These are phyloP conservation scores for Rhingia rostrata DNA, from an alignment of 2,888 invertebrate species.

Conservation along the genomic window DNA sequence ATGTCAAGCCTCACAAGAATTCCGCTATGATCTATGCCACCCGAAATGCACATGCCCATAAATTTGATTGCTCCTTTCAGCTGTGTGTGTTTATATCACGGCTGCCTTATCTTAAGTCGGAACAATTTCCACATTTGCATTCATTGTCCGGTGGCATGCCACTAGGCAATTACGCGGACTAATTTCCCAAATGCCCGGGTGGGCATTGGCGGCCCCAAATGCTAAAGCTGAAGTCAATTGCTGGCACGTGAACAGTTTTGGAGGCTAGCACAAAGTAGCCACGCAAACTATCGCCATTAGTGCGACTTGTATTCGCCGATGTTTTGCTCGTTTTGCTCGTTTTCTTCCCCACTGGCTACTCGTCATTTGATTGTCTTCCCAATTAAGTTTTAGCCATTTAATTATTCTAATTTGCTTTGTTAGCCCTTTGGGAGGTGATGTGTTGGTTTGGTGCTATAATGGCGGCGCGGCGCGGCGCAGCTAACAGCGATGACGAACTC, in stretches of 20 bases:
- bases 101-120: conserved; percentile 81
- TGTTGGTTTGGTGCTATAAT: conserved; percentile 42
- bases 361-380: conserved; percentile 74
- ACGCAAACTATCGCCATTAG: conserved; percentile 28
- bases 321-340: conserved; percentile 3
- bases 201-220: conserved; percentile 52
- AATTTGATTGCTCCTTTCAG: conserved; percentile 70
- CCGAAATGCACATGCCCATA: conserved; percentile 49
- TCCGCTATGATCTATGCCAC: conserved; percentile 13
- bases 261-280: conserved; percentile 25
- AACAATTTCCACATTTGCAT: conserved; percentile 81
- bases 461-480: conserved; percentile 30
- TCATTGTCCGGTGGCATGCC: conserved; percentile 80
- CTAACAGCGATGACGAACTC: conserved; percentile 47
- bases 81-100: conserved; percentile 72
- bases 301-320: conserved; percentile 47
- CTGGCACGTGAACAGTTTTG: conserved; percentile 53
- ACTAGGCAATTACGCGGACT: conserved; percentile 79
- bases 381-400: conserved; percentile 81
- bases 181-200: conserved; percentile 69
- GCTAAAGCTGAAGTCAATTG: conserved; percentile 63
- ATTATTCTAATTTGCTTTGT: conserved; percentile 80
- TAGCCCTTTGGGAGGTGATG: neutral
- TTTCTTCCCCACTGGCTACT: conserved; percentile 14
- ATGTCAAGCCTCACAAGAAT: conserved; percentile 21